Evolutionary conservation across 2,113 vertebrate genomes (phyloP).

Genomic region (Chitala chitala): DNA sequence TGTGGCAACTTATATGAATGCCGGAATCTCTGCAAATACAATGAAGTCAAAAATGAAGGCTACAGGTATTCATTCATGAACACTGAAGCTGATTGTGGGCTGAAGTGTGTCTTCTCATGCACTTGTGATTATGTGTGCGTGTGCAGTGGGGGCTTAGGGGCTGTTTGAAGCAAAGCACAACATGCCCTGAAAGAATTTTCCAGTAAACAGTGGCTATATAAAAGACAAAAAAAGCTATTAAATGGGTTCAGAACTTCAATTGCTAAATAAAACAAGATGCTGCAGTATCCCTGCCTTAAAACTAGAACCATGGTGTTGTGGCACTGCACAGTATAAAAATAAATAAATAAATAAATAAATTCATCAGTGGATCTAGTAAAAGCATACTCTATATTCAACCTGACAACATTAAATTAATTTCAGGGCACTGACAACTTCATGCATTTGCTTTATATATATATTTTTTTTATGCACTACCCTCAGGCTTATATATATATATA

Average conservation of each 20-base stretch:
- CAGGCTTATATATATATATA: too few relatives aligned
- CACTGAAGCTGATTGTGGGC: background rate
- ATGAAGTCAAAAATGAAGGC: too few relatives aligned
- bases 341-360: background rate
- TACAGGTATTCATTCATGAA: background rate
- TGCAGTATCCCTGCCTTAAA: slow-evolving; percentile 8
- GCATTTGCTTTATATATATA: background rate
- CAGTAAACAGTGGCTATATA: slow-evolving; percentile 33
- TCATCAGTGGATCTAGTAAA: background rate
- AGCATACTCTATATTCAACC: background rate
- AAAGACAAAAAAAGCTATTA: slow-evolving; percentile 32
- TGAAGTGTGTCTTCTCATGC: background rate
- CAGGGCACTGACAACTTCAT: background rate
- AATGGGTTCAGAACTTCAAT: slow-evolving; percentile 26
- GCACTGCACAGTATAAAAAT: background rate
- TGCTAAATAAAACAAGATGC: slow-evolving; percentile 33
- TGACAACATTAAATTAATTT: background rate
- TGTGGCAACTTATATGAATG: too few relatives aligned
- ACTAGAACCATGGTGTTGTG: background rate
- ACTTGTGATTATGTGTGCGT: background rate
- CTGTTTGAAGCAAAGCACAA: background rate
- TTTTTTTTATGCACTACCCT: too few relatives aligned
- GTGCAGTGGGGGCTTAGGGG: background rate
- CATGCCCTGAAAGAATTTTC: slow-evolving; percentile 34
- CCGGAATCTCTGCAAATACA: background rate